Evolutionary conservation across 2,797 vertebrate genomes (phyloP).

Genomic region (Distichodus sexfasciatus): DNA sequence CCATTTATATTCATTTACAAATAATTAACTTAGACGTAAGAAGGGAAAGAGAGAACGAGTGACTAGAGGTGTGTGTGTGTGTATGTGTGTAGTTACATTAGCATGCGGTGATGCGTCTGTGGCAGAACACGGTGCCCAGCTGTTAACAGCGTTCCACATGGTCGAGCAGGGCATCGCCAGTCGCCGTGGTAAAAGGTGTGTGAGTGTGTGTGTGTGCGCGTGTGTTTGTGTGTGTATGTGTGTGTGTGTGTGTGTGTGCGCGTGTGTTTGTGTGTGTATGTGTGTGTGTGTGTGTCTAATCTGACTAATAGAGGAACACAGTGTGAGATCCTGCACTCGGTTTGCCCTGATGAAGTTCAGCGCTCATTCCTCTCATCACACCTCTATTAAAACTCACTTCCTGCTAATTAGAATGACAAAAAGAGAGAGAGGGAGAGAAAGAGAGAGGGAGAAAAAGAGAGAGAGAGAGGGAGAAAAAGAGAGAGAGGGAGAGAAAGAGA

Average conservation of each 20-base stretch:
- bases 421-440: too few species aligned
- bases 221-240: background rate
- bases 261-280: too few species aligned
- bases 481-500: constrained; percentile 9
- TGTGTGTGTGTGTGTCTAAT: too few species aligned
- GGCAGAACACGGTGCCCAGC: constrained; percentile 16
- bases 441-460: background rate
- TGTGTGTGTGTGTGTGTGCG: too few species aligned
- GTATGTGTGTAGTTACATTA: constrained; percentile 1
- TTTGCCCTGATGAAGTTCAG: too few species aligned
- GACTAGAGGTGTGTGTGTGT: background rate
- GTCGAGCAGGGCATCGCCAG: background rate
- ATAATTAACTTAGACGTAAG: constrained; percentile 5
- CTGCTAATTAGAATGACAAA: too few species aligned
- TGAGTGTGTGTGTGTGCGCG: background rate
- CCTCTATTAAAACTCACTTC: too few species aligned
- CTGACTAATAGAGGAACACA: too few species aligned
- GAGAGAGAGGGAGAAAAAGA: background rate
- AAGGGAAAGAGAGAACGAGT: background rate
- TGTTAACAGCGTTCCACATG: constrained; percentile 32
- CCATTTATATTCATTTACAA: constrained; percentile 23
- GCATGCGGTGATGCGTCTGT: constrained; percentile 1
- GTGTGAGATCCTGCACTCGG: too few species aligned
- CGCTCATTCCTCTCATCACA: too few species aligned
- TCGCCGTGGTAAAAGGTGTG: background rate